These are phyloP conservation scores for Megamerina dolium DNA, from an alignment of 2,888 invertebrate species.

Conservation along the genomic window DNA sequence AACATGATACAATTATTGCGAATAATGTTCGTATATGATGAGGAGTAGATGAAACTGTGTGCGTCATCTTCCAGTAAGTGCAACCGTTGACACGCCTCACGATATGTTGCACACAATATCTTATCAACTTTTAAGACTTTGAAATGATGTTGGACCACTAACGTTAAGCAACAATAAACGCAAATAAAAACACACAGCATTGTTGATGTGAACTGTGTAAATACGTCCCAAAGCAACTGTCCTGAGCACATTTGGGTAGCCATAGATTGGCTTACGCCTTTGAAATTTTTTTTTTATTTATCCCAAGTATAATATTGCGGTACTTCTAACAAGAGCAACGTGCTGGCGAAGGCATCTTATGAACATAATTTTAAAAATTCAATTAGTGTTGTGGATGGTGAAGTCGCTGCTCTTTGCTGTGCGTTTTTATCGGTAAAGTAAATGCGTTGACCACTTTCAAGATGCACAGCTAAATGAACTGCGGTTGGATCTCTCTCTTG, in stretches of 20 bases:
- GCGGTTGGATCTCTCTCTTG: conserved; percentile 22
- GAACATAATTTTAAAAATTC: conserved; percentile 1
- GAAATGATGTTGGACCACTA: conserved; percentile 14
- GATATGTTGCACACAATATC: too few relatives aligned
- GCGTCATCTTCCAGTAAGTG: conserved; percentile 13
- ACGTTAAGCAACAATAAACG: conserved; percentile 10
- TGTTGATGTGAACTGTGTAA: conserved; percentile 12
- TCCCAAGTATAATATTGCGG: conserved; percentile 10
- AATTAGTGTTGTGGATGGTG: conserved; percentile 20
- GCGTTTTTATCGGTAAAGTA: conserved; percentile 33
- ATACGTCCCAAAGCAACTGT: conserved; percentile 6
- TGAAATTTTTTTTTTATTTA: conserved; percentile 5
- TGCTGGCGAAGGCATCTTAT: conserved; percentile 6
- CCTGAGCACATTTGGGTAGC: too few relatives aligned
- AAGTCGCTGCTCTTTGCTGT: conserved; percentile 12
- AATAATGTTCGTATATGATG: conserved; percentile 13
- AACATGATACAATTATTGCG: conserved; percentile 16
- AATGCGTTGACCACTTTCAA: conserved; percentile 28
- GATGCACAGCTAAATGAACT: conserved; percentile 22
- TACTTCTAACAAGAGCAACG: conserved; percentile 9
- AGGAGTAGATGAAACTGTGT: conserved; percentile 2
- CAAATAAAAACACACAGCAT: conserved; percentile 10
- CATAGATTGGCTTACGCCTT: too few relatives aligned
- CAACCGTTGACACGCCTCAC: too few relatives aligned
- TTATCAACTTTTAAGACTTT: conserved; percentile 37